Evolutionary conservation across 1,140 invertebrate genomes (phyloP), one percentile per base, ranked within the genome.

Genomic region (Leptinotarsa undecemlineata): DNA sequence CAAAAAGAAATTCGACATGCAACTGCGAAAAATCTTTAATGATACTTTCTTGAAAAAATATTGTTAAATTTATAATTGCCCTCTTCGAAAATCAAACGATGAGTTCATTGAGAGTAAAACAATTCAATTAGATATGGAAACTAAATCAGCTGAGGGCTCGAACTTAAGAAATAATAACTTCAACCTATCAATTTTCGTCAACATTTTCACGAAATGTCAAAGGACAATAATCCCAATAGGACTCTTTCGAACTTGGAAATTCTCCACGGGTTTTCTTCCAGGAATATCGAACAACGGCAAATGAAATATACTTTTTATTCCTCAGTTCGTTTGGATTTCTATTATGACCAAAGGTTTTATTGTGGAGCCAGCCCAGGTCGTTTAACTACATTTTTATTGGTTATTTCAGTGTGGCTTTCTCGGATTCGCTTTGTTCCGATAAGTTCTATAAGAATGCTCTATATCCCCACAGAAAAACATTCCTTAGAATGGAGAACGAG

Each of bases 381-480:
- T 68, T 73, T 73, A 76, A 66, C 71, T 61, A 73, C 74, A 73
- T 26, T 69, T 75, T 74, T 74, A 71, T 71, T 71, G 66, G 66
- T 68, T 68, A 68, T 68, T 68, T 47, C 66, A 68, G 66, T 48
- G 51, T 68, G 17, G 33, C 66, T 42, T 68, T 42, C 42, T 47
- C 66, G 23, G 42, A 42, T 68, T 68, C 42, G 66, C 66, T 68
- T 68, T 68, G 66, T 68, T 47, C 66, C 66, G 66, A 68, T 68
- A 68, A 68, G 66, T 47, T 68, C 42, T 20, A 26, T 68, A 42
- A 68, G 42, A 68, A 68, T 33, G 42, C 23, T 68, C 23, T 68
- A 68, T 42, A 68, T 68, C 66, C 23, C 42, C 42, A 19, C 42
- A 19, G 17, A 57, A 57, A 57, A 57, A 57, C 51, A 57, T 57